Base-by-base conservation (phyloP, 2,888 invertebrate species). In the Peribatodes rhomboidaria region DNA sequence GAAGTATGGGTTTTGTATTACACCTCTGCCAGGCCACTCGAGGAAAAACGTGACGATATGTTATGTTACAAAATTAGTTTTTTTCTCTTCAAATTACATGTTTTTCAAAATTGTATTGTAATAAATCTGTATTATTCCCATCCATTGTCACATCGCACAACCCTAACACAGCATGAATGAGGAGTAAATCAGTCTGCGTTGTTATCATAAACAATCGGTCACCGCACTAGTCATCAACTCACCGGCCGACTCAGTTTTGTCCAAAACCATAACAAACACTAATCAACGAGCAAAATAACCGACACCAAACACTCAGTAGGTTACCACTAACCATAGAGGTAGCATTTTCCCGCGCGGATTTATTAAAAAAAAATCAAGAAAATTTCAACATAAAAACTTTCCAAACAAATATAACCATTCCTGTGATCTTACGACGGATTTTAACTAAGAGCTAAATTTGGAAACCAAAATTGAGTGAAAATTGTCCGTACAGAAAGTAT, bases 251-350 rank as follows among this genome's bases (percentile, higher is more conserved):
- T 65, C 68, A 71, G 80, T 78, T 82, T 74, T 77, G 75, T 54
- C 49, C 74, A 74, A 78, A 85, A 83, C 72, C 85, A 89, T 78
- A 89, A 89, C 89, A 89, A 82, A 59, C 76, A 59, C 52, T 69
- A 72, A 66, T 63, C 69, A 72, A 73, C 73, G 85, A 78, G 70
- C 82, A 85, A 84, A 89, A 89, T 90, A 89, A 76, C 69, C 56
- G 71, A 67, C 61, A 71, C 75, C 77, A 81, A 76, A 76, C 81
- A 80, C 79, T 72, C 83, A 87, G 84, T 84, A 72, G 73, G 65
- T 54, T 70, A 61, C 60, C 72, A 75, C 74, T 76, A 65, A 64
- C 69, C 79, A 78, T 58, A 62, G 72, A 61, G 70, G 68, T 67
- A 76, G 74, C 80, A 79, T 76, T 73, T 54, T 42, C 55, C 33